Evolutionary conservation across 2,888 invertebrate species (phyloP), one percentile per base, ranked within the genome.

Genomic region (Deroplatys truncata): DNA sequence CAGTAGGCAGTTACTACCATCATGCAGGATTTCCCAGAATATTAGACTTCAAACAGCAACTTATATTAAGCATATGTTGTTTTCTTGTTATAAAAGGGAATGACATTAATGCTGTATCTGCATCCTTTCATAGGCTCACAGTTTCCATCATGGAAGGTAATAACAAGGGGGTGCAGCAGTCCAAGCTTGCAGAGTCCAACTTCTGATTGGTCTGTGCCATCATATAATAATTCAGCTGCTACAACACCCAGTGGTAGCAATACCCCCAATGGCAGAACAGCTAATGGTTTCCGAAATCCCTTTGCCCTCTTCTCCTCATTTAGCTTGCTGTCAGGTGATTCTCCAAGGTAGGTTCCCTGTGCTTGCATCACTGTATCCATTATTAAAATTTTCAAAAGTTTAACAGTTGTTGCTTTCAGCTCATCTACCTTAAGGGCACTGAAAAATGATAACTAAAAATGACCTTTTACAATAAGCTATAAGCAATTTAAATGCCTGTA

Each of bases 121-220:
- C 56, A 20, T 85, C 85, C 31, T 85, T 49, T 83, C 25, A 10
- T 89, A 91, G 92, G 92, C 20, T 92, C 91, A 16, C 91, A 91
- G 29, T 91, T 92, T 88, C 92, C 92, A 15, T 90, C 91, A 29
- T 92, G 92, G 92, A 90, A 91, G 86, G 91, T 91, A 20, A 90
- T 92, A 15, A 91, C 91, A n/a, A 88, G 89, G 43, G 89, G 88
- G 28, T 84, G 89, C 84, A 91, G 91, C 88, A 90, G 88, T 43
- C 90, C 91, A 4, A 91, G 89, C 88, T 84, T 91, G 83, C 90
- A 91, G 43, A 92, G 92, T 85, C 92, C 92, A 82, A 91, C 92
- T n/a, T 92, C 92, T 56, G 92, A 92, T 88, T 93, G 93, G 92
- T 92, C 93, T 15, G 92, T 92, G 89, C 92, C 92, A 35, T 92